Conservation (phyloP, 1,140 invertebrate genomes). For the Limonius californicus region DNA sequence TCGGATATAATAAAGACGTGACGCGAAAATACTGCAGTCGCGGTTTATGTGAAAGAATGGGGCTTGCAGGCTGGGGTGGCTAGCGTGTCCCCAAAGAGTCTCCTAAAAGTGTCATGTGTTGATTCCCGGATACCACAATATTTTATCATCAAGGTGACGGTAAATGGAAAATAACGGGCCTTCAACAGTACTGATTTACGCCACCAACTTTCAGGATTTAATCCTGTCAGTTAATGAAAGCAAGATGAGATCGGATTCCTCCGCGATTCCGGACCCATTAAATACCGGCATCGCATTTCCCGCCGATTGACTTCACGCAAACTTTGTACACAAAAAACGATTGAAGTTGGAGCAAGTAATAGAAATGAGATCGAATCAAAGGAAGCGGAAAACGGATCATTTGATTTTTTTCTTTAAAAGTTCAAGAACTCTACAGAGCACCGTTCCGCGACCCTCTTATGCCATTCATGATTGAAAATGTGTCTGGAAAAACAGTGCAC, state of each 20-base stretch:
- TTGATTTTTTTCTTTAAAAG: conserved; percentile 28
- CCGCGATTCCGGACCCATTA: conserved; percentile 31
- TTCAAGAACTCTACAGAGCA: conserved; percentile 12
- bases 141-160: conserved; percentile 35
- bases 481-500: not conserved
- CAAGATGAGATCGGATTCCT: conserved; percentile 16
- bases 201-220: not conserved
- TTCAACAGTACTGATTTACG: not conserved
- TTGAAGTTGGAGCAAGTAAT: conserved; percentile 26
- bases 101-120: conserved; percentile 29
- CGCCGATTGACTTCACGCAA: conserved; percentile 28
- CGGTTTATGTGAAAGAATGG: conserved; percentile 40
- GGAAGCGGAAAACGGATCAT: conserved; percentile 29
- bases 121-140: conserved; percentile 28
- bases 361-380: conserved; percentile 35
- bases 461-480: conserved; percentile 17
- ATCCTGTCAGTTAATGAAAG: conserved; percentile 31
- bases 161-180: conserved; percentile 23
- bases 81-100: conserved; percentile 30
- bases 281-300: conserved; percentile 27
- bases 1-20: conserved; percentile 47
- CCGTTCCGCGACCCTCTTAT: not conserved
- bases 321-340: conserved; percentile 31
- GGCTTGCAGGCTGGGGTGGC: conserved; percentile 31
- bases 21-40: conserved; percentile 39